These are phyloP conservation scores for Sylvicola cinctus DNA, from an alignment of 2,888 invertebrate species.

Conservation along the genomic window DNA sequence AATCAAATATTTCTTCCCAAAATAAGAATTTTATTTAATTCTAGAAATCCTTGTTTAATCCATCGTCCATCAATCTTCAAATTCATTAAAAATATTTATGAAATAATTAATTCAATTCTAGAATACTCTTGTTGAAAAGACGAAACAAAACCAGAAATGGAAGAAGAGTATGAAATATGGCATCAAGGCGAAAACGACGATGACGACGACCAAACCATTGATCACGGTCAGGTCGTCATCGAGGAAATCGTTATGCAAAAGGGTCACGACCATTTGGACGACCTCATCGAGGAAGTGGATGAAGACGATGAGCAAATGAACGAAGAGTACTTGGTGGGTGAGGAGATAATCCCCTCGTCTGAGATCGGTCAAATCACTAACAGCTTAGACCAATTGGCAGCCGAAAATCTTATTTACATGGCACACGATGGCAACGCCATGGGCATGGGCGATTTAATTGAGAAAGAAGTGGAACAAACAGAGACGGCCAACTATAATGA, in stretches of 20 bases:
- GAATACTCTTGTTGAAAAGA: no score
- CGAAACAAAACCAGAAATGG: no score
- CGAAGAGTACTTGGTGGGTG: conserved; percentile 8
- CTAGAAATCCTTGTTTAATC: no score
- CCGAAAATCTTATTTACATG: conserved; percentile 39
- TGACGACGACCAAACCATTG: no score
- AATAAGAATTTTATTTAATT: no score
- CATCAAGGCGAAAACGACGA: no score
- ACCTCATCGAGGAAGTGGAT: conserved; percentile 3
- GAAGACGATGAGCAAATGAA: background rate
- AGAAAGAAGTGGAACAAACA: conserved; percentile 12
- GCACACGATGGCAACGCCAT: conserved; percentile 30
- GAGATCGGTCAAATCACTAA: conserved; percentile 9
- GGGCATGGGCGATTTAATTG: conserved; percentile 17
- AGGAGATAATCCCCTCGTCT: conserved; percentile 8
- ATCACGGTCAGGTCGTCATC: no score
- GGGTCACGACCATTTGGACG: conserved; percentile 1
- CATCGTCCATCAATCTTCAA: no score
- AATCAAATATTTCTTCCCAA: no score
- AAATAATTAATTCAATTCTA: no score
- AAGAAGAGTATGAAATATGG: no score
- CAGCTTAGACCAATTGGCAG: conserved; percentile 35
- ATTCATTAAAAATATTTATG: background rate
- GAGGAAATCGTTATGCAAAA: no score
- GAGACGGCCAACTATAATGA: conserved; percentile 11